Conservation (phyloP, 2,797 vertebrate genomes). For the Zenarchopterus dispar region DNA sequence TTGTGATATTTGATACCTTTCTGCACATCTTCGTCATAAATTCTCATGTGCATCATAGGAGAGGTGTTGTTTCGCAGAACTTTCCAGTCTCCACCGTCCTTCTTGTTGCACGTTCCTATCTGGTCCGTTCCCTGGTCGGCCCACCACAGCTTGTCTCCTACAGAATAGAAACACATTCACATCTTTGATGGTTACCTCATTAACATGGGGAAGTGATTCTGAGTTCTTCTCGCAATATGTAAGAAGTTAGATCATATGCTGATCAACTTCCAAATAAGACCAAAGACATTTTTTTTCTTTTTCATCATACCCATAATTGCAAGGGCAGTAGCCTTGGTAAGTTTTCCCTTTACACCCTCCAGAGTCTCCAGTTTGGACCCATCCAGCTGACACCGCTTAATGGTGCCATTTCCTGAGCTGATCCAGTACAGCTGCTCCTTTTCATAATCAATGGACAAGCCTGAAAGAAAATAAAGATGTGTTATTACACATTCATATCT, state of each 20-base stretch:
- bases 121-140: constrained; percentile 95
- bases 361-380: constrained; percentile 88
- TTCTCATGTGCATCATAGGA: constrained; percentile 98
- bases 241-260: no score
- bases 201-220: no score
- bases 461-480: constrained; percentile 66
- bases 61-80: constrained; percentile 92
- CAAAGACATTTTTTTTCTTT: not conserved
- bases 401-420: constrained; percentile 92
- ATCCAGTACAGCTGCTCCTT: constrained; percentile 94
- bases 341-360: constrained; percentile 83
- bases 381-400: constrained; percentile 90
- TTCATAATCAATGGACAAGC: constrained; percentile 93
- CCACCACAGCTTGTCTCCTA: constrained; percentile 97
- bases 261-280: not conserved
- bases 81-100: constrained; percentile 86
- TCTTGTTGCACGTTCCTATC: constrained; percentile 95
- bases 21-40: constrained; percentile 94
- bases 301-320: constrained; percentile 93
- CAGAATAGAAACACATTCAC: no score
- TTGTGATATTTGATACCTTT: constrained; percentile 75
- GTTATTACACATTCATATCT: not conserved
- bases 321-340: constrained; percentile 92
- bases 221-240: no score
- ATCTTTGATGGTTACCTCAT: no score